phyloP scores from a whole-genome alignment of 2,888 invertebrate species.

The Pteria penguin region DNA sequence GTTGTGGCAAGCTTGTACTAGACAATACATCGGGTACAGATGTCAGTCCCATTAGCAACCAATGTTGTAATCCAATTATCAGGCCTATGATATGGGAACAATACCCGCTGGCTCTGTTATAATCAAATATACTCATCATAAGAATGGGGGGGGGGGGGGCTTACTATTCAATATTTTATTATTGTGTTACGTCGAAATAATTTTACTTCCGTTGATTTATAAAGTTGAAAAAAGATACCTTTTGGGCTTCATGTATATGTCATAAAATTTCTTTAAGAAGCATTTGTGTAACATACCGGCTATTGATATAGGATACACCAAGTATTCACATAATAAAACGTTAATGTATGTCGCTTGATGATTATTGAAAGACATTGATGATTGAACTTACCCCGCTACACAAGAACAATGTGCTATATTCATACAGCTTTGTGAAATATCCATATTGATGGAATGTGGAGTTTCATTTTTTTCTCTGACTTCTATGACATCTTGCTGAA shows the following conservation, averaged over 20 bases:
- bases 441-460: background rate
- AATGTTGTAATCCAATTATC: background rate
- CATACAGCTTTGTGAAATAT: background rate
- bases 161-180: too few relatives aligned
- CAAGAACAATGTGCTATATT: background rate
- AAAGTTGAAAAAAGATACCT: too few relatives aligned
- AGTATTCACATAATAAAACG: too few relatives aligned
- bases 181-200: too few relatives aligned
- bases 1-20: conserved; percentile 18
- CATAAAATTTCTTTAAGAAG: background rate
- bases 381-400: background rate
- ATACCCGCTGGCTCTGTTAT: background rate
- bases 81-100: background rate
- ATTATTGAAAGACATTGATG: background rate
- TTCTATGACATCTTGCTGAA: background rate
- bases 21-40: conserved; percentile 5
- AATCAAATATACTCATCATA: background rate
- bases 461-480: background rate
- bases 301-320: too few relatives aligned
- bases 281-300: background rate
- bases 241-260: background rate
- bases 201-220: too few relatives aligned
- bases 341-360: too few relatives aligned
- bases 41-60: conserved; percentile 14
- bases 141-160: background rate